Conservation (phyloP, 2,888 invertebrate species). For the Sinhomidia bicolor region DNA sequence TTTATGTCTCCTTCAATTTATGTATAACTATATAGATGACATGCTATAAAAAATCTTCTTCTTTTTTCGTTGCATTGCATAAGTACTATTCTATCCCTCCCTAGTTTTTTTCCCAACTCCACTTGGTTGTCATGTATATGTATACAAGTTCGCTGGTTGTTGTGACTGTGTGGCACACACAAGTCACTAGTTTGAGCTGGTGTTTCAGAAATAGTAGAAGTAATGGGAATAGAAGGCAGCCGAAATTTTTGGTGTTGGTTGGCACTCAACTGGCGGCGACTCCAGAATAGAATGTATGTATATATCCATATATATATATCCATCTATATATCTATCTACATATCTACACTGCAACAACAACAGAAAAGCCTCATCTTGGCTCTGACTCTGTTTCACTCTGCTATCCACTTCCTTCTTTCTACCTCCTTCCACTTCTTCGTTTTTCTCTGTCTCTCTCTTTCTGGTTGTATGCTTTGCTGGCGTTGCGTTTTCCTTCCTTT, state of each 20-base stretch:
- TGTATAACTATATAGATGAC: background rate
- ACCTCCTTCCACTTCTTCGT: constrained; percentile 33
- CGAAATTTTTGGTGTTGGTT: constrained; percentile 51
- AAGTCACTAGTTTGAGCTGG: constrained; percentile 4
- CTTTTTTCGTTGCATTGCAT: background rate
- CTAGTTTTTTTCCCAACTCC: background rate
- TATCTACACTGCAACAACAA: too few relatives aligned
- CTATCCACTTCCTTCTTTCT: constrained; percentile 52
- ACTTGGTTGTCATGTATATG: constrained; percentile 11
- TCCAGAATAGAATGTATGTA: constrained; percentile 49
- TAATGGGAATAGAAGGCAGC: constrained; percentile 36
- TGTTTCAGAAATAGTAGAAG: constrained; percentile 28
- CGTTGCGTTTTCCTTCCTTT: constrained; percentile 43
- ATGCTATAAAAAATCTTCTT: background rate
- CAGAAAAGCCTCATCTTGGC: constrained; percentile 65
- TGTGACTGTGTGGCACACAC: background rate
- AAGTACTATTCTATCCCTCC: background rate
- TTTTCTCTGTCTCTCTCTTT: background rate
- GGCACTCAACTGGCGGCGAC: constrained; percentile 45
- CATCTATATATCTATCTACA: too few relatives aligned
- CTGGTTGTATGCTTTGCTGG: background rate
- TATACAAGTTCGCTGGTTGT: background rate
- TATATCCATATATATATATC: too few relatives aligned
- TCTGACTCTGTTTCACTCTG: constrained; percentile 42
- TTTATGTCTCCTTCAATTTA: too few relatives aligned